Percentiles rank a stretch among this genome's conserved stretches.
Conservation (phyloP, 2,888 invertebrate genomes). For the Dicyrtomina minuta region DNA sequence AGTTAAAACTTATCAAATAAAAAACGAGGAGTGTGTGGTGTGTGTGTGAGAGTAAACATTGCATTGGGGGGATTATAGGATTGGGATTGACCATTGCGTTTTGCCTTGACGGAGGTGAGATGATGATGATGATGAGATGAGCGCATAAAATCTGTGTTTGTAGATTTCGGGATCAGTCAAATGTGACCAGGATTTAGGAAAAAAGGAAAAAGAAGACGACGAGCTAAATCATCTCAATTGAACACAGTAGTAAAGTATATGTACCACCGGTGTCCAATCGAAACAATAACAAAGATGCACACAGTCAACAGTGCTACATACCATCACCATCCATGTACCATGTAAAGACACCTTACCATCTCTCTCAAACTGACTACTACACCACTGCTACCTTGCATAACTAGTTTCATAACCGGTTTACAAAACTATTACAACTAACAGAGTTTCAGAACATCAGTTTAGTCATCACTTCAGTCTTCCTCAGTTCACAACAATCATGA, state of each 20-base stretch:
- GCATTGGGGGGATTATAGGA: not conserved
- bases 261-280: not conserved
- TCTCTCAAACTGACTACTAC: constrained; percentile 2
- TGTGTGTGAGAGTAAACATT: constrained; percentile 1
- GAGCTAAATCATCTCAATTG: not conserved
- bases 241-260: not conserved
- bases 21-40: too few species aligned
- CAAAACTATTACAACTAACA: constrained; percentile 23
- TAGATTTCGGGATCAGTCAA: constrained; percentile 34
- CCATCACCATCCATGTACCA: too few species aligned
- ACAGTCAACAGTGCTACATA: not conserved
- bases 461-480: constrained; percentile 23
- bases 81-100: too few species aligned
- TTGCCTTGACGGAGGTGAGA: too few species aligned
- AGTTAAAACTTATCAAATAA: too few species aligned
- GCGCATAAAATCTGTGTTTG: constrained; percentile 29
- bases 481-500: constrained; percentile 29
- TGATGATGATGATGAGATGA: too few species aligned
- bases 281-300: not conserved
- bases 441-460: constrained; percentile 19
- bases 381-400: constrained; percentile 30
- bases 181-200: constrained; percentile 34
- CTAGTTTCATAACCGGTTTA: constrained; percentile 34
- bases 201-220: constrained; percentile 2
- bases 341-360: too few species aligned